Percentiles rank a stretch among this genome's conserved stretches.
These are phyloP conservation scores for Antechinus stuartii DNA, from an alignment of 2,113 vertebrate genomes.

Conservation along the genomic window DNA sequence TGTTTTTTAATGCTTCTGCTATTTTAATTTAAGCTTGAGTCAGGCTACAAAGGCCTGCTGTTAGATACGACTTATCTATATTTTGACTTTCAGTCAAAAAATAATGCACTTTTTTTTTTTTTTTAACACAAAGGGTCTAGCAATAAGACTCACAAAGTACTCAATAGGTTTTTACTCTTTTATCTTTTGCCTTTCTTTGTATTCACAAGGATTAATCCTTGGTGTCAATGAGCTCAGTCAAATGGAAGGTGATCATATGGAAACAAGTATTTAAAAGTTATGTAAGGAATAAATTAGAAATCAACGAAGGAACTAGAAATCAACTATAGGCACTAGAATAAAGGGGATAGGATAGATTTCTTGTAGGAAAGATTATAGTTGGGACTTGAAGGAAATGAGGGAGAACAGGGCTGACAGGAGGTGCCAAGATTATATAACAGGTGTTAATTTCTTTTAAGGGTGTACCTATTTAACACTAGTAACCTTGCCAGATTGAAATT, in stretches of 20 bases:
- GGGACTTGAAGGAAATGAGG: neutral
- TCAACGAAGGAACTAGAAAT: neutral
- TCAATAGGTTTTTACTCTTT: neutral
- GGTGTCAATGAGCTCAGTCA: neutral
- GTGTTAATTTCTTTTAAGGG: neutral
- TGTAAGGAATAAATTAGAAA: neutral
- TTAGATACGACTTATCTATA: neutral
- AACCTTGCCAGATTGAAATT: neutral
- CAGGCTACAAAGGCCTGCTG: neutral
- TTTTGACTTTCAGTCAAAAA: neutral
- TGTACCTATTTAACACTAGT: neutral
- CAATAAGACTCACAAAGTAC: neutral
- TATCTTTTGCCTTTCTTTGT: too few relatives aligned
- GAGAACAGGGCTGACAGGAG: neutral
- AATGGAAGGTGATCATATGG: neutral
- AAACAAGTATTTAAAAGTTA: neutral
- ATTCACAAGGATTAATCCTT: neutral
- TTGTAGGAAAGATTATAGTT: neutral
- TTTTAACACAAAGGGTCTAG: neutral
- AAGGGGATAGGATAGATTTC: neutral
- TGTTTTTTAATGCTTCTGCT: neutral
- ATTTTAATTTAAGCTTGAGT: neutral
- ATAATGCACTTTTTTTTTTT: neutral
- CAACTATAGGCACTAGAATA: neutral
- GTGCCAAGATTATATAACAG: neutral